Conservation (phyloP, 2,797 vertebrate species). For the Mormyrus proboscirostris region DNA sequence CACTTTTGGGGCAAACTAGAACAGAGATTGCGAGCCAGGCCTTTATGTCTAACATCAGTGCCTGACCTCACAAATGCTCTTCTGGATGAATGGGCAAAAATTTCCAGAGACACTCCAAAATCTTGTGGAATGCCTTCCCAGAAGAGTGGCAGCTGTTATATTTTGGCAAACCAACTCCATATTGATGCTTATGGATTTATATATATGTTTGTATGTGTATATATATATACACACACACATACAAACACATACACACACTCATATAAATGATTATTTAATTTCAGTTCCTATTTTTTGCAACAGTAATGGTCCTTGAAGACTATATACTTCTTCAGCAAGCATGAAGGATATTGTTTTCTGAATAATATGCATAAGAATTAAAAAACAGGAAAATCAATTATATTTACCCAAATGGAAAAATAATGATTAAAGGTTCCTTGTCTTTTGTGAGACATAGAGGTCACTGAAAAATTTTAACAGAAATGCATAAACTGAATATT, state of each 20-base stretch:
- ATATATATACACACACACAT: not conserved
- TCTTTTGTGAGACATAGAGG: not conserved
- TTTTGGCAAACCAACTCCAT: not conserved
- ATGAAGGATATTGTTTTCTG: not conserved
- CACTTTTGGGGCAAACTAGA: not conserved
- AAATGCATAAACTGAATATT: not conserved
- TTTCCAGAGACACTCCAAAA: not conserved
- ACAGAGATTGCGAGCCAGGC: not conserved
- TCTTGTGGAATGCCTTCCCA: not conserved
- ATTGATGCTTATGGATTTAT: not conserved
- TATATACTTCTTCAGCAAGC: not conserved
- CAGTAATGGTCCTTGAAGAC: not conserved
- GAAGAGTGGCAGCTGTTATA: not conserved
- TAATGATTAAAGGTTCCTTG: not conserved
- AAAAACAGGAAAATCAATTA: conserved; percentile 1
- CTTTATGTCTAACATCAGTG: not conserved
- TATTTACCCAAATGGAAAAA: not conserved
- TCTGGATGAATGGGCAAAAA: not conserved
- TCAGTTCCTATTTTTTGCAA: not conserved
- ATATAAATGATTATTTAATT: not conserved
- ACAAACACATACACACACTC: no score
- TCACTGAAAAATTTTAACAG: not conserved
- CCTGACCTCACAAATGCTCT: not conserved
- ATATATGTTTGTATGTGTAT: not conserved
- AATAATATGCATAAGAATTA: not conserved